Percentiles rank a stretch among this genome's conserved stretches.
phyloP scores from a whole-genome alignment of 2,113 vertebrate species.

The Zosterops borbonicus region DNA sequence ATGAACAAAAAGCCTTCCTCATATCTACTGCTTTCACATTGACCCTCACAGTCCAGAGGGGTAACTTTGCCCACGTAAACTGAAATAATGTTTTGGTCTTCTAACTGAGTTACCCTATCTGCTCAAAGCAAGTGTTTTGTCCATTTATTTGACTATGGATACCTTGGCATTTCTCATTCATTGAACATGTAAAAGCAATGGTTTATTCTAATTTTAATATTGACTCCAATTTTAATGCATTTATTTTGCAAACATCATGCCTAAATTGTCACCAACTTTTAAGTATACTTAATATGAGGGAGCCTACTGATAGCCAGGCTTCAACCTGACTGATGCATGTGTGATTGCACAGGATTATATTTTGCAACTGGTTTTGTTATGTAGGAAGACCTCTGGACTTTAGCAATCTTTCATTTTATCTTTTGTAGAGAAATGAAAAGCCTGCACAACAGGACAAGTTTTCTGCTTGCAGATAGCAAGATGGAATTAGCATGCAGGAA shows the following conservation, averaged over 20 bases:
- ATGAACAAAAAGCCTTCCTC: neutral
- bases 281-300: neutral
- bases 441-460: neutral
- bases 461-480: neutral
- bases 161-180: neutral
- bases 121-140: neutral
- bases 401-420: neutral
- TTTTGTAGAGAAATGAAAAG: slow-evolving; percentile 13
- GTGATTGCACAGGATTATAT: neutral
- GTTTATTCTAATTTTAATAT: neutral
- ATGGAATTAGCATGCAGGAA: neutral
- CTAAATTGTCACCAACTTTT: slow-evolving; percentile 2
- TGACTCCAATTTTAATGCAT: neutral
- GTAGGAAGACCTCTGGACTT: neutral
- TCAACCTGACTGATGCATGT: neutral
- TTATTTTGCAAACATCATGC: neutral
- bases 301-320: neutral
- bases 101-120: neutral
- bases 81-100: neutral
- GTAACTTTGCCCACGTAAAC: neutral
- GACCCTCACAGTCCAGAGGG: neutral
- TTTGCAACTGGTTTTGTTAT: neutral
- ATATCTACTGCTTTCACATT: neutral
- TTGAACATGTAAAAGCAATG: neutral
- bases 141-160: neutral